Evolutionary conservation across 1,140 invertebrate species (phyloP), one percentile per base, ranked within the genome.

Genomic region (Drosophila carrolli): DNA sequence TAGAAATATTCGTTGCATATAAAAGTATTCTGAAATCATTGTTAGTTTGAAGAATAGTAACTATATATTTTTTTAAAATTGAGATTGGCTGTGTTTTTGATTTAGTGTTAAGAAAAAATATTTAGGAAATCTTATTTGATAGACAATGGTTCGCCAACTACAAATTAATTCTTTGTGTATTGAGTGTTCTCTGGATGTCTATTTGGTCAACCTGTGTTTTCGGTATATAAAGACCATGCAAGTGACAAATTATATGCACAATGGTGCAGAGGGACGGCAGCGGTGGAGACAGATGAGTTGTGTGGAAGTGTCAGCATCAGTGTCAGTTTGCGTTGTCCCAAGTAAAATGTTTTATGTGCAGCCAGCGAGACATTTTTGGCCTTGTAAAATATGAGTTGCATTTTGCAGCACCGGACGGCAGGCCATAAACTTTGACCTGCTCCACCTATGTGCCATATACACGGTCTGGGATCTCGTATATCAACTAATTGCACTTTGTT

Each of bases 191-290:
- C 35, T 47, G 48, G 11, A 19, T 19, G 9, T 40, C 41, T 54
- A 48, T 54, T 48, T 62, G 68, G 29, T 73, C 68, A 41, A 23
- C 23, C 41, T 50, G 29, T 75, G 71, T 74, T 54, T 68, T 48
- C 65, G 40, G 41, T 35, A 40, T 53, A 71, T 78, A 63, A 78
- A 71, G 75, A 62, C 65, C 75, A 71, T 77, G 74, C 74, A 48
- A 78, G 75, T 78, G 75, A 78, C 75, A 78, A 78, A 78, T 78
- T 78, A 78, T 78, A 78, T 78, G 65, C 66, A 78, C 54, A 77
- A 63, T 59, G 63, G 56, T 51, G 11, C 35, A 13, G 8, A 14
- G 43, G 19, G 43, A 13, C 5, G 11, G 46, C 29, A 32, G 14
- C 1, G 0, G 13, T 10, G 40, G 29, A 55, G 47, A 68, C 57